Base-by-base conservation (phyloP, 2,888 invertebrate species). In the Hyposoter didymator region DNA sequence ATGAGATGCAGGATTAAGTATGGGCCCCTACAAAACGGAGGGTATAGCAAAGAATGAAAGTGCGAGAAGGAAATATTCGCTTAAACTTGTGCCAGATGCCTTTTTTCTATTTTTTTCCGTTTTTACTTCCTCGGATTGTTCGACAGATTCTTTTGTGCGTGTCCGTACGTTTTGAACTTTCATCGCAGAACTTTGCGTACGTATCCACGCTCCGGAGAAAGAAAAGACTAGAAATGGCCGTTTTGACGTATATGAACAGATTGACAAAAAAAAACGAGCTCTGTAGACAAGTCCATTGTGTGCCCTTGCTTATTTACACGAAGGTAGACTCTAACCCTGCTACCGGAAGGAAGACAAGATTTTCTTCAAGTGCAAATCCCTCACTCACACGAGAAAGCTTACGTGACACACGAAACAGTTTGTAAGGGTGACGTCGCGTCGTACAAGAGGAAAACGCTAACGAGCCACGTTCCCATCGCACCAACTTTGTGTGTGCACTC, bases 401-500 rank as follows among this genome's bases (percentile, higher is more conserved):
- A 8, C 47, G n/a, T 70, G 28, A 14, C 66, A 62, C 69, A 52
- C 64, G 45, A 28, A 43, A 74, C 78, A 59, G 66, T 35, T n/a
- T 47, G 45, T 47, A 69, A 39, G 47, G 59, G 55, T 28, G 81
- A 75, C 22, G 82, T 22, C 55, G 55, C 45, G 76, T 47, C 67
- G 64, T 47, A 66, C 52, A 62, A 70, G 14, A 74, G 17, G 84
- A 69, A 81, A 83, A 82, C 86, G 82, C 90, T 91, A 91, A 91
- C 91, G 91, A 91, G 91, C 89, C 70, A 79, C 85, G 89, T 91
- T 91, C 91, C 91, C 91, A 91, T 90, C 88, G 78, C 82, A 76
- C 22, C 45, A 55, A 62, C 78, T 69, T 69, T 72, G 59, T 49
- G 59, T 49, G 43, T 78, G 28, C 49, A 22, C 62, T 59, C 64